phyloP scores from a whole-genome alignment of 2,888 invertebrate species.

The Ornithoptera alexandrae region DNA sequence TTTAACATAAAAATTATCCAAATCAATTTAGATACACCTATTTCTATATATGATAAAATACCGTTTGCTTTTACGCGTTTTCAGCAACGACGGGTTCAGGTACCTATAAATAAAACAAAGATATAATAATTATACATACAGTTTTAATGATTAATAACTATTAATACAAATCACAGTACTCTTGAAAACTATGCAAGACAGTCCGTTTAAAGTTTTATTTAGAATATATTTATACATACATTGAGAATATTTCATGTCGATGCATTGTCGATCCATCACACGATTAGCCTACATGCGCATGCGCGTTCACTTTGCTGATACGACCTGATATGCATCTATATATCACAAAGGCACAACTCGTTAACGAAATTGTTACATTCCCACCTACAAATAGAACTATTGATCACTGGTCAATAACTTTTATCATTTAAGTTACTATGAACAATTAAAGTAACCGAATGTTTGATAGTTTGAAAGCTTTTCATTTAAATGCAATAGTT shows the following conservation, averaged over 20 bases:
- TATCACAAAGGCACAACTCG: conserved; percentile 3
- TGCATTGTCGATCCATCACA: conserved; percentile 22
- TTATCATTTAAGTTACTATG: too few relatives aligned
- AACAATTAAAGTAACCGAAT: too few relatives aligned
- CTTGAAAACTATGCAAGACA: too few relatives aligned
- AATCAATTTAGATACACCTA: too few relatives aligned
- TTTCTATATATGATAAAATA: conserved; percentile 4
- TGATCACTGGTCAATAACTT: neutral
- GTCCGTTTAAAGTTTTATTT: too few relatives aligned
- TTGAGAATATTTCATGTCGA: conserved; percentile 5
- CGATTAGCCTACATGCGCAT: conserved; percentile 23
- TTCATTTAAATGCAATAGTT: too few relatives aligned
- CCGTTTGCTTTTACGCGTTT: conserved; percentile 13
- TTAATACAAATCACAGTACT: too few relatives aligned
- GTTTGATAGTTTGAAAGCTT: too few relatives aligned
- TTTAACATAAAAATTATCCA: too few relatives aligned
- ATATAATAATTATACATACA: neutral
- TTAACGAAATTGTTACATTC: conserved; percentile 8
- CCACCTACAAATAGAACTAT: neutral
- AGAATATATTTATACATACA: too few relatives aligned
- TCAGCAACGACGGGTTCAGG: conserved; percentile 1
- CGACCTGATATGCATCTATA: conserved; percentile 7
- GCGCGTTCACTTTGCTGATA: conserved; percentile 11
- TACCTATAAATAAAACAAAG: conserved; percentile 24
- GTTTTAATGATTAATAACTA: too few relatives aligned